Percentiles rank a stretch among this genome's conserved stretches.
Evolutionary conservation across 1,140 invertebrate species (phyloP).

Genomic region (Cephus cinctus): DNA sequence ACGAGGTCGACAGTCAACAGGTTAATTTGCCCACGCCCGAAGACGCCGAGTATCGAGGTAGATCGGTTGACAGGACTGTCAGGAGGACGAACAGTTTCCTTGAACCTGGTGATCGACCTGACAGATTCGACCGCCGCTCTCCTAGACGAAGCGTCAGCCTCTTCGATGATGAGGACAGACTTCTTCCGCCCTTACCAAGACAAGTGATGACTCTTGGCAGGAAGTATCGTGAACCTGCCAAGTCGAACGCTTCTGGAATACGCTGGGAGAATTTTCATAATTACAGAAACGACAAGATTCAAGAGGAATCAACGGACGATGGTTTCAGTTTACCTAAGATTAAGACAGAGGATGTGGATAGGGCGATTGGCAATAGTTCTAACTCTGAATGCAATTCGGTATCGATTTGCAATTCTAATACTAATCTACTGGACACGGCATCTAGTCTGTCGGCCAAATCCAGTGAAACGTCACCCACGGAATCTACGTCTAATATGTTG

Average conservation of each 20-base stretch:
- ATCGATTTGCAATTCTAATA: conserved; percentile 25
- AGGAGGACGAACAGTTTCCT: conserved; percentile 39
- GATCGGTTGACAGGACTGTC: conserved; percentile 22
- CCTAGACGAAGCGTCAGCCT: conserved; percentile 41
- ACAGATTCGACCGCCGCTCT: conserved; percentile 21
- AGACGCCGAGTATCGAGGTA: conserved; percentile 29
- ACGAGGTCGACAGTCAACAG: conserved; percentile 5
- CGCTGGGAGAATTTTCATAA: conserved; percentile 24
- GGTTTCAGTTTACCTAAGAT: conserved; percentile 1
- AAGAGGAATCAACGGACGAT: conserved; percentile 40
- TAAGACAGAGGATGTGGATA: conserved; percentile 3
- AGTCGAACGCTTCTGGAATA: conserved; percentile 15
- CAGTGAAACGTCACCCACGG: conserved; percentile 39
- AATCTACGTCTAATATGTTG: conserved; percentile 35
- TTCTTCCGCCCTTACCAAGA: conserved; percentile 23
- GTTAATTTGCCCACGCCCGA: conserved; percentile 23
- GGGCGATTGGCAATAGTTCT: conserved; percentile 15
- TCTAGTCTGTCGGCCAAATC: conserved; percentile 33
- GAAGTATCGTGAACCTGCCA: conserved; percentile 27
- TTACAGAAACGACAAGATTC: conserved; percentile 43
- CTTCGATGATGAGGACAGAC: conserved; percentile 39
- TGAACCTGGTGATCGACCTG: conserved; percentile 7
- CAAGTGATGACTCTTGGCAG: conserved; percentile 29
- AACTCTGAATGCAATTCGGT: conserved; percentile 26
- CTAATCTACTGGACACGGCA: conserved; percentile 23